Evolutionary conservation across 2,113 vertebrate genomes (phyloP).

Genomic region (Corythaixoides concolor): DNA sequence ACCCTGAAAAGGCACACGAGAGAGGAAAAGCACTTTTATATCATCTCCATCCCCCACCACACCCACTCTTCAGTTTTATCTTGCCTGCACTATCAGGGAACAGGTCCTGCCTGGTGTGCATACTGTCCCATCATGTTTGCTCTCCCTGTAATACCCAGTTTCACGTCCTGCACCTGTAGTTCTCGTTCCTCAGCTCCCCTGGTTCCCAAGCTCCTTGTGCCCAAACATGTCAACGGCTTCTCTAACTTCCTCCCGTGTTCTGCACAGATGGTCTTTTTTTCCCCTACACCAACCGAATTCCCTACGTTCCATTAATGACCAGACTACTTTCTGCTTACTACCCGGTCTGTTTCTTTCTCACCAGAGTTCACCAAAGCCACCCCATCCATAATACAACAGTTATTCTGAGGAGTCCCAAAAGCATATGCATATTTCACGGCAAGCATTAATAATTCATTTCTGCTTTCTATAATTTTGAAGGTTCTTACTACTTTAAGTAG

Average conservation of each 20-base stretch:
- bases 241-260: neutral
- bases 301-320: neutral
- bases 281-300: fast-evolving
- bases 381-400: fast-evolving
- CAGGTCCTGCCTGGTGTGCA: neutral
- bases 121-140: fast-evolving
- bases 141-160: neutral
- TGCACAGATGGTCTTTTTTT: too few species aligned
- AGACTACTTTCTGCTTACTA: neutral
- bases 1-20: fast-evolving
- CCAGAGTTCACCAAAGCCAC: neutral
- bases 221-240: neutral
- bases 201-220: neutral
- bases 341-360: neutral
- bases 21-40: neutral
- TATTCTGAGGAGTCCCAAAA: neutral
- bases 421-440: fast-evolving
- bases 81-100: neutral
- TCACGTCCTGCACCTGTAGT: neutral
- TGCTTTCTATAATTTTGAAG: neutral
- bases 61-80: neutral
- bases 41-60: neutral
- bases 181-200: constrained; percentile 6
- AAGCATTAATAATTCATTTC: neutral
- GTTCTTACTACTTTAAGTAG: neutral